Percentiles rank a stretch among this genome's conserved stretches.
Conservation (phyloP, 64 coral and sea anemone genomes). For the Actinia tenebrosa region DNA sequence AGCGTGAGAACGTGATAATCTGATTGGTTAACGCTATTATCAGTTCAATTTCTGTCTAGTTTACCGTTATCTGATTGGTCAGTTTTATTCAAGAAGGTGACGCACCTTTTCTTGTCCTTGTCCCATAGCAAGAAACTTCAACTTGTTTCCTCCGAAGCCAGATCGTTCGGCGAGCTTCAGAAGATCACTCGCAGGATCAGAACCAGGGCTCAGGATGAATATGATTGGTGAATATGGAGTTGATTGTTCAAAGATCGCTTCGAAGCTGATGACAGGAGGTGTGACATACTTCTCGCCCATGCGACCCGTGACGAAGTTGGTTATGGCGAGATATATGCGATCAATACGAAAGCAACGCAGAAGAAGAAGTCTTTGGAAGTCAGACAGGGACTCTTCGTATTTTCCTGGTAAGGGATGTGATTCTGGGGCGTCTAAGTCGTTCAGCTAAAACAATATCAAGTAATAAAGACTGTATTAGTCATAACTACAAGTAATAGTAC, state of each 20-base stretch:
- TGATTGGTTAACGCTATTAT: too few species aligned
- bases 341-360: slow-evolving; percentile 96
- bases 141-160: slow-evolving; percentile 91
- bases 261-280: slow-evolving; percentile 95
- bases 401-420: slow-evolving; percentile 73
- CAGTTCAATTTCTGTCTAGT: too few species aligned
- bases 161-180: slow-evolving; percentile 99
- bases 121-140: slow-evolving; percentile 97
- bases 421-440: slow-evolving; percentile 85
- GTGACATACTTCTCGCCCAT: slow-evolving; percentile 99
- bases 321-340: slow-evolving; percentile 93
- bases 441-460: slow-evolving; percentile 59
- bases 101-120: slow-evolving; percentile 96
- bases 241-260: slow-evolving; percentile 96
- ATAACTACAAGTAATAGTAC: neutral
- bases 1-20: too few species aligned
- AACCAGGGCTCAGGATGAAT: slow-evolving; percentile 97
- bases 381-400: slow-evolving; percentile 85
- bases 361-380: slow-evolving; percentile 91
- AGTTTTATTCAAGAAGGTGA: too few species aligned
- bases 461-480: neutral
- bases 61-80: too few species aligned
- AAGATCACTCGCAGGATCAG: slow-evolving; percentile 95
- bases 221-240: slow-evolving; percentile 91
- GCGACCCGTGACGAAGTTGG: slow-evolving; percentile 88